These are phyloP conservation scores for Parasteatoda tepidariorum DNA, from an alignment of 1,140 invertebrate genomes.

Conservation along the genomic window DNA sequence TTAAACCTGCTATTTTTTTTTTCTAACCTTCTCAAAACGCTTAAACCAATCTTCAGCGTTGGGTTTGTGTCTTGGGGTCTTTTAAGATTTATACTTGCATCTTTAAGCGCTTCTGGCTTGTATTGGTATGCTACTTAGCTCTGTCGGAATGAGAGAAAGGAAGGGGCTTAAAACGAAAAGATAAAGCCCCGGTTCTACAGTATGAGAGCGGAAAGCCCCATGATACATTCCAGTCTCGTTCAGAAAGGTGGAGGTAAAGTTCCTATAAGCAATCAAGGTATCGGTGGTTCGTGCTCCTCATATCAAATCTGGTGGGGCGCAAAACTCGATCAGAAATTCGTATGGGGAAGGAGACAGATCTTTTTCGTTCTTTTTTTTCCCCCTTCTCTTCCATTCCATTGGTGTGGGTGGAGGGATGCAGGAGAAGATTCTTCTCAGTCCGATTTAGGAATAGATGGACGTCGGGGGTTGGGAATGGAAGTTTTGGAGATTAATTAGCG, in stretches of 20 bases:
- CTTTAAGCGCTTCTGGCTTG: slow-evolving; percentile 1
- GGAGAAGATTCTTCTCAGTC: slow-evolving; percentile 13
- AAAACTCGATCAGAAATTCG: slow-evolving; percentile 19
- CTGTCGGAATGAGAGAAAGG: background rate
- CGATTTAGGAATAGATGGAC: slow-evolving; percentile 44
- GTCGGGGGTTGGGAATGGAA: background rate
- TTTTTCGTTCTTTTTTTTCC: background rate
- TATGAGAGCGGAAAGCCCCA: no score
- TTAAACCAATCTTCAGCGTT: no score
- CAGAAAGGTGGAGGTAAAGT: slow-evolving; percentile 52
- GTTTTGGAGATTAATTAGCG: slow-evolving; percentile 49
- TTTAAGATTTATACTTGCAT: slow-evolving; percentile 26
- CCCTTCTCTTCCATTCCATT: background rate
- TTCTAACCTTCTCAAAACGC: no score
- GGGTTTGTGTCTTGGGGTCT: no score
- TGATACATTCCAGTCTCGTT: slow-evolving; percentile 21
- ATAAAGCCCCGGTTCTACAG: slow-evolving; percentile 41
- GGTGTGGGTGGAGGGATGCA: background rate
- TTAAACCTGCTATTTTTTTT: no score
- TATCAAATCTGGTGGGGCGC: background rate
- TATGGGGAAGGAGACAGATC: background rate
- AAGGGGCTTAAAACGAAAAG: slow-evolving; percentile 39
- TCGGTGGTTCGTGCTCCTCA: slow-evolving; percentile 35
- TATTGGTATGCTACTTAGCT: slow-evolving; percentile 34
- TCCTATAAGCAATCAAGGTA: slow-evolving; percentile 48